Percentiles rank a stretch among this genome's conserved stretches.
Evolutionary conservation across 1,140 invertebrate genomes (phyloP).

Genomic region (Pseudomyrmex flavicornis): DNA sequence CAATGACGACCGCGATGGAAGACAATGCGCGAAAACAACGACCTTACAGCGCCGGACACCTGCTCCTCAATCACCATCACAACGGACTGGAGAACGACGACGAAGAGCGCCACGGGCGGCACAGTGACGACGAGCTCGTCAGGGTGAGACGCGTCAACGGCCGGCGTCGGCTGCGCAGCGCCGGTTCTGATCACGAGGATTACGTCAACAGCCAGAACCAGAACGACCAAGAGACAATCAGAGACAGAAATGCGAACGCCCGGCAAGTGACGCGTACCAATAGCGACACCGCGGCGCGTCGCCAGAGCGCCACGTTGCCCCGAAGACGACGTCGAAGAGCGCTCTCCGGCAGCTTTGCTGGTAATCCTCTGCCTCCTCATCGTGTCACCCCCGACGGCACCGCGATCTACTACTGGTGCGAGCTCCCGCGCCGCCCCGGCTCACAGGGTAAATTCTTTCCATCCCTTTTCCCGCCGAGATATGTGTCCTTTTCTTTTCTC

Average conservation of each 20-base stretch:
- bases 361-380: conserved; percentile 88
- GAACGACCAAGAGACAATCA: conserved; percentile 70
- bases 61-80: conserved; percentile 52
- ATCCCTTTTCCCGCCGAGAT: conserved; percentile 39
- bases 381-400: conserved; percentile 92
- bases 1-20: conserved; percentile 2
- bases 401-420: conserved; percentile 94
- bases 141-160: conserved; percentile 51
- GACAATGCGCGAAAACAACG: conserved; percentile 69
- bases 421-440: conserved; percentile 85
- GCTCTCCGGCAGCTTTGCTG: conserved; percentile 78
- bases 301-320: conserved; percentile 83
- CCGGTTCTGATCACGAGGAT: conserved; percentile 70
- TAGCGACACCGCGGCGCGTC: conserved; percentile 62
- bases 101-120: conserved; percentile 56
- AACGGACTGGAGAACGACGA: conserved; percentile 65
- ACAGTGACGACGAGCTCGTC: conserved; percentile 68
- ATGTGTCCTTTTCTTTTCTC: no score
- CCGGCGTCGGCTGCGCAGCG: conserved; percentile 55
- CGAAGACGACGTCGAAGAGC: conserved; percentile 80
- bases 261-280: conserved; percentile 65
- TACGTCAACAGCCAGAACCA: conserved; percentile 54
- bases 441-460: conserved; percentile 84
- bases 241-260: conserved; percentile 81
- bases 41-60: conserved; percentile 68